Base-by-base conservation (phyloP, 1,140 invertebrate genomes). In the Calephelis nemesis region DNA sequence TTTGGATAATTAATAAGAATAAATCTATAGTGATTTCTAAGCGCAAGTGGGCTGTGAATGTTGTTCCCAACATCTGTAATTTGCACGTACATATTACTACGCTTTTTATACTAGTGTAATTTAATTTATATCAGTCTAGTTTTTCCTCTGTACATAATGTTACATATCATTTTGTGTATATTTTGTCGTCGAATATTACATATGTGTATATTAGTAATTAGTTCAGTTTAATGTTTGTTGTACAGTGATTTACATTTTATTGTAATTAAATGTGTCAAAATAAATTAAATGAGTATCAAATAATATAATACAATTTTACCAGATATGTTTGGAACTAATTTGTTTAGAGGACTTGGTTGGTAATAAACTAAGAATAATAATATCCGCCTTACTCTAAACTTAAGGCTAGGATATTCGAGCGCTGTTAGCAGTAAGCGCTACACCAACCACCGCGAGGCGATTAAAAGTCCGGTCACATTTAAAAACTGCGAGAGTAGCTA, bases 1-100 rank as follows among this genome's bases (percentile, higher is more conserved):
- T 7, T 45, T 45, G 8, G 19, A 54, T 39, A 10, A 5, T 58
- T 58, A 19, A 39, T 39, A 39, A 58, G 30, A 11, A 8, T 3
- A 54, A 54, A 19, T 19, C 50, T 39, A 11, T 15, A 58, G 19
- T 39, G 54, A 39, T 58, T 58, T 58, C 54, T 58, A 58, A 30
- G 54, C 54, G 54, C 54, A 58, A 58, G 54, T 58, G 54, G 54
- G 54, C 54, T 58, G 54, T 58, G 54, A 58, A 30, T 58, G 54
- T 58, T 58, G 54, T 58, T 58, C 19, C 54, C 19, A 58, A 58
- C 54, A 58, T 58, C 54, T 58, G 30, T 58, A 12, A 58, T 30
- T 58, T 30, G 54, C 54, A 58, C 54, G 54, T 58, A 58, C 54
- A 58, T 58, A 30, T 58, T 39, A 39, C 30, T 58, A 58, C 54